Evolutionary conservation across 2,888 invertebrate genomes (phyloP).

Genomic region (Abscondita cerata): DNA sequence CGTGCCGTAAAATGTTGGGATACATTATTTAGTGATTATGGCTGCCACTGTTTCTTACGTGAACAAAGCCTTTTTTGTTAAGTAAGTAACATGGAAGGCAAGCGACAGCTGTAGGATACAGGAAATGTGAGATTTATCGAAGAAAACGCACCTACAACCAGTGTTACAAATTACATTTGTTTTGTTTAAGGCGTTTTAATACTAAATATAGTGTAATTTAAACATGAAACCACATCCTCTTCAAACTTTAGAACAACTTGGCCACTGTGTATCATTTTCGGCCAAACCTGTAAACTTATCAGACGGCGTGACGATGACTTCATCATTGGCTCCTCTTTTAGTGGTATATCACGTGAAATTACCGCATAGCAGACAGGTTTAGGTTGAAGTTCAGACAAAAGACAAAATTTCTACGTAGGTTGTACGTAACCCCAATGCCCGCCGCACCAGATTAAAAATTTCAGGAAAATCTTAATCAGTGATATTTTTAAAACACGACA

Average conservation of each 20-base stretch:
- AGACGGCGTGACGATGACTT: slow-evolving; percentile 35
- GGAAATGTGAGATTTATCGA: slow-evolving; percentile 29
- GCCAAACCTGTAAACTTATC: slow-evolving; percentile 38
- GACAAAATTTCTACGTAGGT: slow-evolving; percentile 18
- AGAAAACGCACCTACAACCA: slow-evolving; percentile 25
- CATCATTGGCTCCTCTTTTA: slow-evolving; percentile 21
- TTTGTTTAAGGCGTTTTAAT: slow-evolving; percentile 16
- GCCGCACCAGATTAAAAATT: slow-evolving; percentile 21
- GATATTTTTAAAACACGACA: slow-evolving; percentile 28
- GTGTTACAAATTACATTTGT: slow-evolving; percentile 12
- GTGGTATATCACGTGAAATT: slow-evolving; percentile 18
- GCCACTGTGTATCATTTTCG: slow-evolving; percentile 23
- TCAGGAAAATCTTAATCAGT: slow-evolving; percentile 27
- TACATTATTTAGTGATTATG: slow-evolving; percentile 40
- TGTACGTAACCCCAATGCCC: slow-evolving; percentile 24
- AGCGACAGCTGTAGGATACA: slow-evolving; percentile 27
- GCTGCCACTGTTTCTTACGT: slow-evolving; percentile 34
- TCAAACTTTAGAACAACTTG: slow-evolving; percentile 23
- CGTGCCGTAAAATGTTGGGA: slow-evolving; percentile 3
- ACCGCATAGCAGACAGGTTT: slow-evolving; percentile 9
- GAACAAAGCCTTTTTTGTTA: slow-evolving; percentile 38
- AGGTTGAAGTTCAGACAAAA: neutral
- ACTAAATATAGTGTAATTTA: slow-evolving; percentile 13
- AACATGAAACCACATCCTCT: slow-evolving; percentile 33
- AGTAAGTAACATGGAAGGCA: slow-evolving; percentile 14